phyloP scores from a whole-genome alignment of 2,888 invertebrate genomes.

The Drosophila buzzatii region DNA sequence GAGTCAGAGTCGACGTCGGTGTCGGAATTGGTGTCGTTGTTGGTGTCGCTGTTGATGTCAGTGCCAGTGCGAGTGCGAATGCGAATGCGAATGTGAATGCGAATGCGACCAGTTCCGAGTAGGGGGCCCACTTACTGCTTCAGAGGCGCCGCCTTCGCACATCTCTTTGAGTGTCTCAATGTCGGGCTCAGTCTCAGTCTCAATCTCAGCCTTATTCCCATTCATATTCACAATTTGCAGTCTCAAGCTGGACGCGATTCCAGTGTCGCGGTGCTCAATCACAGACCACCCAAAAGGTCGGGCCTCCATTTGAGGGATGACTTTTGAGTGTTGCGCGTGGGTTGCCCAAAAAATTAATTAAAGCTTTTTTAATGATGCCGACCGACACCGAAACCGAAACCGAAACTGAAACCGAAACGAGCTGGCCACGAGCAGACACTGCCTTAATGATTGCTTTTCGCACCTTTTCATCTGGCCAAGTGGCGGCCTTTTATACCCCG shows the following conservation, averaged over 20 bases:
- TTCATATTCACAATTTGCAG: constrained; percentile 10
- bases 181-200: constrained; percentile 16
- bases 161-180: constrained; percentile 5
- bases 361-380: constrained; percentile 78
- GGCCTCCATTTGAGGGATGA: constrained; percentile 66
- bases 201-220: constrained; percentile 8
- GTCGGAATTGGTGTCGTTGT: constrained; percentile 16
- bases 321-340: constrained; percentile 53
- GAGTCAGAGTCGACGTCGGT: constrained; percentile 18
- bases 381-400: constrained; percentile 12
- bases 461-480: constrained; percentile 62
- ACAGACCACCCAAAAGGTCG: constrained; percentile 68
- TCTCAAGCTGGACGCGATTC: constrained; percentile 21
- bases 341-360: constrained; percentile 72
- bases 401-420: constrained; percentile 2
- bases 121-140: constrained; percentile 67
- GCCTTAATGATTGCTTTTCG: constrained; percentile 78
- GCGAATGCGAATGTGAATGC: constrained; percentile 2
- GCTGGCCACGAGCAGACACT: constrained; percentile 4
- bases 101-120: constrained; percentile 44
- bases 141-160: constrained; percentile 76
- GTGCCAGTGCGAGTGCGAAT: constrained; percentile 6
- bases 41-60: constrained; percentile 5
- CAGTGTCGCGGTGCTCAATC: constrained; percentile 27
- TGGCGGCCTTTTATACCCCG: constrained; percentile 22